Percentiles rank a stretch among this genome's conserved stretches.
Conservation (phyloP, 2,888 invertebrate genomes). For the Euzophera pinguis region DNA sequence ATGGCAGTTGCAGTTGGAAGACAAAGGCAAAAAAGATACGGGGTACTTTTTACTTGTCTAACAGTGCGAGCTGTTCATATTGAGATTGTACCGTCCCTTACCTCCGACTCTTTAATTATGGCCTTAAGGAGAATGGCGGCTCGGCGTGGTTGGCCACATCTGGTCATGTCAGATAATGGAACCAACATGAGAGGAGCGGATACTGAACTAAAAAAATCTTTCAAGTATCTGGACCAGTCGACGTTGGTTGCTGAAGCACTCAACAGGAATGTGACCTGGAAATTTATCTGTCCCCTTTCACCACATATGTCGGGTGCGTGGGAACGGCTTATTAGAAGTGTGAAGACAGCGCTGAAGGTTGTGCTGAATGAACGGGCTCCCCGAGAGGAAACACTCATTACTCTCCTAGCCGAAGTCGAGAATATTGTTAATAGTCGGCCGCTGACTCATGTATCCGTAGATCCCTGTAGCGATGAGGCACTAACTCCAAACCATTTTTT, state of each 20-base stretch:
- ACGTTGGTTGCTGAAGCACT: neutral
- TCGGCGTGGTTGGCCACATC: conserved; percentile 23
- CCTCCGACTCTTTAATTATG: conserved; percentile 24
- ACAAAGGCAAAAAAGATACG: neutral
- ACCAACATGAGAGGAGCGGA: neutral
- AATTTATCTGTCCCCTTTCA: neutral
- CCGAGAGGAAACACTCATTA: conserved; percentile 22
- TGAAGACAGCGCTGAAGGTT: neutral
- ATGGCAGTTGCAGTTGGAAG: no score
- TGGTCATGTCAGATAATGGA: conserved; percentile 21
- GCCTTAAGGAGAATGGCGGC: conserved; percentile 26
- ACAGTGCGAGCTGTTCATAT: conserved; percentile 26
- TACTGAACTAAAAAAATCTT: neutral
- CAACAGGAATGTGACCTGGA: neutral
- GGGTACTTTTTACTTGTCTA: conserved; percentile 25
- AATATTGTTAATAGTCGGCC: conserved; percentile 16
- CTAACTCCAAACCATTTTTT: conserved; percentile 5
- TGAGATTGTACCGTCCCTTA: conserved; percentile 20
- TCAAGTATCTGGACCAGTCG: neutral
- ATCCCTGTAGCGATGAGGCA: neutral
- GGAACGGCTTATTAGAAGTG: conserved; percentile 11
- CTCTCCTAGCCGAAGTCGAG: conserved; percentile 16
- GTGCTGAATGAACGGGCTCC: neutral
- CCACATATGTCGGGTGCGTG: conserved; percentile 8
- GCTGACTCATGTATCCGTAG: conserved; percentile 14